Base-by-base conservation (phyloP, 1,140 invertebrate species). In the Trachymyrmex cornetzi region DNA sequence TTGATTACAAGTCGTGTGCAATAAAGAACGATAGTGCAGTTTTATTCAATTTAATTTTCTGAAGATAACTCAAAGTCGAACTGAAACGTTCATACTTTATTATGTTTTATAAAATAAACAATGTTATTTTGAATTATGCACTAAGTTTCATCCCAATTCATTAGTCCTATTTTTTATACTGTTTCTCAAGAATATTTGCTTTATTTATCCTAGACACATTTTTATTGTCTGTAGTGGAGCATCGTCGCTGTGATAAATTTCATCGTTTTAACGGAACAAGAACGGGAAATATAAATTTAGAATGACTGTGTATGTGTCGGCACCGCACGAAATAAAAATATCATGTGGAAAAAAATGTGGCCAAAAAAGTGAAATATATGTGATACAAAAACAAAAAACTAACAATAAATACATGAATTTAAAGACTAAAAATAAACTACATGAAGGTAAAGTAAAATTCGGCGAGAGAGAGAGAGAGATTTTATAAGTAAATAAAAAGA, bases 221-320 rank as follows among this genome's bases (percentile, higher is more conserved):
- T 67, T 67, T 80, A 71, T 44, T 38, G 34, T 24, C 19, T 19
- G 6, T 50, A 22, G 30, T 38, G 11, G 64, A 71, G n/a, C 38
- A 79, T 64, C 24, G 4, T 72, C 5, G 16, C 22, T 44, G 48
- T 69, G 22, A 81, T 72, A 81, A 81, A 81, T 72, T 57, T 57
- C 12, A 71, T 57, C 22, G 79, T 44, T 72, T 72, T 72, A 72
- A 44, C 19, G 16, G 22, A n/a, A 57, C 38, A 50, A 66, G 1
- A 79, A 7, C 44, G 48, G 77, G 44, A 30, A 34, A 79, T 79
- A 66, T 67, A 79, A 79, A 79, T 79, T 79, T 30, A 19, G 22
- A 79, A 61, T 61, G 34, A 66, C 48, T 30, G 44, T 79, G 12
- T 12, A 30, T 38, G 55, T 30, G 59, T 79, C 53, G 53, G n/a